These are phyloP conservation scores for Leptinotarsa tumamoca DNA, from an alignment of 2,888 invertebrate genomes.

Conservation along the genomic window DNA sequence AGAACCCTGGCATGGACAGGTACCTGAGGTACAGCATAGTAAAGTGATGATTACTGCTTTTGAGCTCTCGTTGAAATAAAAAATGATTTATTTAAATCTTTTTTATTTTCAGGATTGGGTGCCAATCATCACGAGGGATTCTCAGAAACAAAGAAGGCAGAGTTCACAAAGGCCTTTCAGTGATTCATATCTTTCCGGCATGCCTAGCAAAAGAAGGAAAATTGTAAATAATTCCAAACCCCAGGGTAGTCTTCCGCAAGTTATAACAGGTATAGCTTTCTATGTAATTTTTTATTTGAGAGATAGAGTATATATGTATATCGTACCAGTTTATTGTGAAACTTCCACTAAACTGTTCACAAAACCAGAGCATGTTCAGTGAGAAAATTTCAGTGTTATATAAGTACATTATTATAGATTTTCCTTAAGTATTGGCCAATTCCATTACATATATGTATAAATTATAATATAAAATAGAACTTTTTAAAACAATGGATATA, in stretches of 20 bases:
- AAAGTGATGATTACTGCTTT: background rate
- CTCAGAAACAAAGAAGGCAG: slow-evolving; percentile 77
- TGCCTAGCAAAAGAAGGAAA: slow-evolving; percentile 90
- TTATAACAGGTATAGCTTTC: slow-evolving; percentile 61
- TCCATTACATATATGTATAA: too few relatives aligned
- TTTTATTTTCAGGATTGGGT: slow-evolving; percentile 78
- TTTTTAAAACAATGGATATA: too few relatives aligned
- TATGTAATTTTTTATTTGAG: background rate
- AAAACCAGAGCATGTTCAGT: too few relatives aligned
- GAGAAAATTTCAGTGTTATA: too few relatives aligned
- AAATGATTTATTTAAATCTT: background rate
- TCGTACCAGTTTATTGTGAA: too few relatives aligned
- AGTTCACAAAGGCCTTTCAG: slow-evolving; percentile 76
- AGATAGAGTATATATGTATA: too few relatives aligned
- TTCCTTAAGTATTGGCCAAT: too few relatives aligned
- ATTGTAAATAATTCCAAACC: slow-evolving; percentile 69
- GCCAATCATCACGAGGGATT: slow-evolving; percentile 86
- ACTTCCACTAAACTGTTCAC: too few relatives aligned
- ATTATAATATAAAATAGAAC: too few relatives aligned
- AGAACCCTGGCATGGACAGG: slow-evolving; percentile 74
- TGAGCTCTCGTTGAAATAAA: background rate
- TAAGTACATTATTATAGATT: too few relatives aligned
- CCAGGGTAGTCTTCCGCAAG: slow-evolving; percentile 64
- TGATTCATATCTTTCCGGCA: slow-evolving; percentile 89
- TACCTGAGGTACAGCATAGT: slow-evolving; percentile 68